Percentiles rank a stretch among this genome's conserved stretches.
Evolutionary conservation across 2,888 invertebrate genomes (phyloP).

Genomic region (Temnothorax unifasciatus): DNA sequence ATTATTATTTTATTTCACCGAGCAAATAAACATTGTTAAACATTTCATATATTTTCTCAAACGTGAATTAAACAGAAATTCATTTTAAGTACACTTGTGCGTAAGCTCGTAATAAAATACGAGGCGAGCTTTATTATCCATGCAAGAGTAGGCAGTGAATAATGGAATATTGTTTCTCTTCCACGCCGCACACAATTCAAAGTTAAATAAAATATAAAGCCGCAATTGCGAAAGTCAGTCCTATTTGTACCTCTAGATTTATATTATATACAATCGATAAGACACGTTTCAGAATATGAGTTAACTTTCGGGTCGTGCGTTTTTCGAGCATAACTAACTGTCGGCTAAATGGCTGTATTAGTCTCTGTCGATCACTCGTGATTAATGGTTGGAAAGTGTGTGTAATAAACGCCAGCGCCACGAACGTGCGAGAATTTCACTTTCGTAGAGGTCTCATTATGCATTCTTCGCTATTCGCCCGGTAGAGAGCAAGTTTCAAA

Average conservation of each 20-base stretch:
- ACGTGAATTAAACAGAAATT: constrained; percentile 40
- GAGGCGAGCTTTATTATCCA: constrained; percentile 3
- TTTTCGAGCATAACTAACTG: constrained; percentile 41
- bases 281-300: constrained; percentile 20
- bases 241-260: background rate
- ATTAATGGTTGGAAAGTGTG: constrained; percentile 57
- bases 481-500: constrained; percentile 16
- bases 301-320: constrained; percentile 33
- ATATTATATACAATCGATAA: constrained; percentile 18
- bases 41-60: constrained; percentile 28
- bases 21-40: constrained; percentile 36
- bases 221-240: background rate
- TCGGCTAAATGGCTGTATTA: constrained; percentile 54
- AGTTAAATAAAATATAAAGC: constrained; percentile 16
- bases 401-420: constrained; percentile 54
- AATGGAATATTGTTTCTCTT: constrained; percentile 22
- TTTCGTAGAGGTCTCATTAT: constrained; percentile 47
- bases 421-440: constrained; percentile 55
- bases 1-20: constrained; percentile 18
- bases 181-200: background rate
- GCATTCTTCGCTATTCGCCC: constrained; percentile 36
- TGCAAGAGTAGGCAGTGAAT: constrained; percentile 5
- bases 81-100: constrained; percentile 21
- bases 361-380: constrained; percentile 57
- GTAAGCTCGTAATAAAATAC: constrained; percentile 13